Evolutionary conservation across 2,797 vertebrate species (phyloP).

Genomic region (Florisuga fusca): DNA sequence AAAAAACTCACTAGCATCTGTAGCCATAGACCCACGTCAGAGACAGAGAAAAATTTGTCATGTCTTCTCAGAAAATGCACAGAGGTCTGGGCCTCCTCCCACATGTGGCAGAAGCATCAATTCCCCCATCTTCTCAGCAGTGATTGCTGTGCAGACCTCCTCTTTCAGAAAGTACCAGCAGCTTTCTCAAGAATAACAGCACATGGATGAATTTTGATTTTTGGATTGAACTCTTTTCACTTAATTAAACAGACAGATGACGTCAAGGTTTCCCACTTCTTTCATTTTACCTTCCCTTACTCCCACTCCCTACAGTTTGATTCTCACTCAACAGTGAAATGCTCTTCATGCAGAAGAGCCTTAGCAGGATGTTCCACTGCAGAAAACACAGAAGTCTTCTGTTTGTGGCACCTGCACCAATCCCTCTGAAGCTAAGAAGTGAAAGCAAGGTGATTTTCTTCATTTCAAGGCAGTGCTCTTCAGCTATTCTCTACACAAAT

Average conservation of each 20-base stretch:
- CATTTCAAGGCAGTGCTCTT: neutral
- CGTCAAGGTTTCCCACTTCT: neutral
- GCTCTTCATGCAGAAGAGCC: neutral
- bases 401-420: neutral
- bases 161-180: neutral
- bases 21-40: neutral
- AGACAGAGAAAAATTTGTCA: neutral
- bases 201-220: no score
- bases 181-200: neutral
- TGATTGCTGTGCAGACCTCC: neutral
- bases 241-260: neutral
- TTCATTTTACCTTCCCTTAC: neutral
- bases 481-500: neutral
- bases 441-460: neutral
- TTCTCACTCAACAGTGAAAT: neutral
- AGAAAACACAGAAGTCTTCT: neutral
- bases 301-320: neutral
- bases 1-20: neutral
- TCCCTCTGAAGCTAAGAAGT: neutral
- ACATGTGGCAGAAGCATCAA: neutral
- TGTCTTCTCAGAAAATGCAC: neutral
- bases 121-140: rapidly evolving
- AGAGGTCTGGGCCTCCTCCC: neutral
- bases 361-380: no score
- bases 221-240: neutral